These are phyloP conservation scores for Lithophane leautieri DNA, from an alignment of 2,888 invertebrate species.

Conservation along the genomic window DNA sequence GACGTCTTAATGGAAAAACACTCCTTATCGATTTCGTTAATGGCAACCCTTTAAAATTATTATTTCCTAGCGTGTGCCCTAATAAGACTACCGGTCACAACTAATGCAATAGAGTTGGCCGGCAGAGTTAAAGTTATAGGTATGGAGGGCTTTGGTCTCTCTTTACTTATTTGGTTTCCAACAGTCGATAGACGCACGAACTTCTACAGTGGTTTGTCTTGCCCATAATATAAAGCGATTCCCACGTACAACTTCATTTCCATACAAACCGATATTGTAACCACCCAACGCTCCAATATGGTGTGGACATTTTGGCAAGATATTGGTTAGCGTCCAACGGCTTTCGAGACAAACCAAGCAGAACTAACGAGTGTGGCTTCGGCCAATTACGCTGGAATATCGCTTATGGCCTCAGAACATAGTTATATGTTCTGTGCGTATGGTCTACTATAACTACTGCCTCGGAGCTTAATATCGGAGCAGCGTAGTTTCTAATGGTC, in stretches of 20 bases:
- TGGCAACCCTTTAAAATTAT: too few relatives aligned
- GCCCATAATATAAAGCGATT: constrained; percentile 9
- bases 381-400: constrained; percentile 41
- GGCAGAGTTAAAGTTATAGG: too few relatives aligned
- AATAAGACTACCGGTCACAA: too few relatives aligned
- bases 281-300: neutral
- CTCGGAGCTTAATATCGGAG: constrained; percentile 25
- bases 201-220: neutral
- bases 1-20: too few relatives aligned
- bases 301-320: constrained; percentile 13
- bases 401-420: neutral
- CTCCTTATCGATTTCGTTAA: too few relatives aligned
- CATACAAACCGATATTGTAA: constrained; percentile 30
- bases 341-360: constrained; percentile 28
- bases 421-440: neutral
- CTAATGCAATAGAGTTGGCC: too few relatives aligned
- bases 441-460: constrained; percentile 5
- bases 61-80: too few relatives aligned
- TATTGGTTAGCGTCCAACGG: constrained; percentile 25
- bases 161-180: neutral
- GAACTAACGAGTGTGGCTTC: constrained; percentile 36
- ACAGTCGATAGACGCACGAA: neutral
- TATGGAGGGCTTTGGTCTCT: too few relatives aligned
- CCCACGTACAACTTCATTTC: constrained; percentile 13
- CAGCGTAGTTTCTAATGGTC: constrained; percentile 9